Evolutionary conservation across 2,888 invertebrate genomes (phyloP), one percentile per base, ranked within the genome.

Genomic region (Cosmorhoe ocellata): DNA sequence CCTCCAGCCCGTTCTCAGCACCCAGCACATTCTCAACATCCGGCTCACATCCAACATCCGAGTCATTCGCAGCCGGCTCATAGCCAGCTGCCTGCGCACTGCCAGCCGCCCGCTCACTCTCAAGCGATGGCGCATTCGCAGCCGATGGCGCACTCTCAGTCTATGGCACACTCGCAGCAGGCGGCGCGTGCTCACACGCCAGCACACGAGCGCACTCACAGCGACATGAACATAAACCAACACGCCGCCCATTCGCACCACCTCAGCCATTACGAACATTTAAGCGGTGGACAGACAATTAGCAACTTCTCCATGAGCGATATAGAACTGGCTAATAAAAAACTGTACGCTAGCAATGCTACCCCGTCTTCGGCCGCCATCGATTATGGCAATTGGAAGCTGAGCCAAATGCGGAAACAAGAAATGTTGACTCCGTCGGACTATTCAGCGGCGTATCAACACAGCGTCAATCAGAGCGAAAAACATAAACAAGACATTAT

Each of bases 311-410:
- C 86, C 2, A 69, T 89, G n/a, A 87, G 74, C 51, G 89, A 89
- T 46, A 88, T 89, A 54, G 89, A 90, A 59, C 32, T 84, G 31
- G 87, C 88, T 0, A 89, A 88, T 55, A 90, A 89, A 52, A 90
- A 89, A 58, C 61, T 89, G 9, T 90, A 81, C 64, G 67, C 79
- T 11, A 74, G 80, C 59, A 85, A 72, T 57, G 56, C 76, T 1
- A 54, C 75, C n/a, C 40, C 82, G n/a, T 59, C 82, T 6, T 58
- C 75, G 3, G 60, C 76, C 30, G 81, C 82, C 3, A 63, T 88
- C 32, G 85, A 89, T 61, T 89, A 86, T 56, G 87, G 86, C 10
- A 88, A 84, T 59, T 89, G 88, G 88, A 89, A 87, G 63, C 74
- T 83, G 9, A 84, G 72, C 59, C 84, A 77, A 65, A 71, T 79